Evolutionary conservation across 2,113 vertebrate genomes (phyloP).

Genomic region (Laticauda colubrina): DNA sequence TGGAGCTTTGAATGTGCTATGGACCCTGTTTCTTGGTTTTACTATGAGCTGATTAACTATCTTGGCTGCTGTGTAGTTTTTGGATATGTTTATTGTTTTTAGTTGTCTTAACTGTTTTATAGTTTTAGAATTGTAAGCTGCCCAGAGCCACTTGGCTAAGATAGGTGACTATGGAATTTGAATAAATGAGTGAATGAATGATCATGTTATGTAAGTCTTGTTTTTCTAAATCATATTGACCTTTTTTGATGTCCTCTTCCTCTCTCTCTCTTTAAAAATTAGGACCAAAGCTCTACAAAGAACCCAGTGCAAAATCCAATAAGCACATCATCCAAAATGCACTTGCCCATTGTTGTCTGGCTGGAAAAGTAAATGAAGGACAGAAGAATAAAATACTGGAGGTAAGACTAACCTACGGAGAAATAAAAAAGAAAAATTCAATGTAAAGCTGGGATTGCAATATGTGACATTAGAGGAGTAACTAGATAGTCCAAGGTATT

Average conservation of each 20-base stretch:
- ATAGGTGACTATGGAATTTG: background rate
- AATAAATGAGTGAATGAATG: background rate
- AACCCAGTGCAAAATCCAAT: slow-evolving; percentile 98
- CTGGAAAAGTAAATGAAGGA: slow-evolving; percentile 96
- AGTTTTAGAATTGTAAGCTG: background rate
- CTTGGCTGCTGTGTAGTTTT: background rate
- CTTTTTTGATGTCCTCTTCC: slow-evolving; percentile 8
- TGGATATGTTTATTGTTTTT: background rate
- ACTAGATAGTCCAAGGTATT: background rate
- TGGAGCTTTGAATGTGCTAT: background rate
- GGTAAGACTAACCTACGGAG: slow-evolving; percentile 72
- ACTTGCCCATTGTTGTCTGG: slow-evolving; percentile 93
- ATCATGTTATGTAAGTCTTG: background rate
- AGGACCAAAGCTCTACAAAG: slow-evolving; percentile 98
- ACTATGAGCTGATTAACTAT: background rate
- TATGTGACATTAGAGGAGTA: background rate
- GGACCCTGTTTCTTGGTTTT: background rate
- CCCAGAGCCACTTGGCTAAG: background rate
- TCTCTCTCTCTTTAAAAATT: slow-evolving; percentile 15
- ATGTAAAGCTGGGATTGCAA: background rate
- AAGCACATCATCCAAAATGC: slow-evolving; percentile 99
- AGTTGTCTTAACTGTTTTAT: background rate
- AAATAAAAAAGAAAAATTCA: background rate
- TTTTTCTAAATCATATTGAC: background rate
- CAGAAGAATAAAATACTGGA: slow-evolving; percentile 98